Evolutionary conservation across 2,797 vertebrate genomes (phyloP), one percentile per base, ranked within the genome.

Genomic region (Cyprinodon diabolis): DNA sequence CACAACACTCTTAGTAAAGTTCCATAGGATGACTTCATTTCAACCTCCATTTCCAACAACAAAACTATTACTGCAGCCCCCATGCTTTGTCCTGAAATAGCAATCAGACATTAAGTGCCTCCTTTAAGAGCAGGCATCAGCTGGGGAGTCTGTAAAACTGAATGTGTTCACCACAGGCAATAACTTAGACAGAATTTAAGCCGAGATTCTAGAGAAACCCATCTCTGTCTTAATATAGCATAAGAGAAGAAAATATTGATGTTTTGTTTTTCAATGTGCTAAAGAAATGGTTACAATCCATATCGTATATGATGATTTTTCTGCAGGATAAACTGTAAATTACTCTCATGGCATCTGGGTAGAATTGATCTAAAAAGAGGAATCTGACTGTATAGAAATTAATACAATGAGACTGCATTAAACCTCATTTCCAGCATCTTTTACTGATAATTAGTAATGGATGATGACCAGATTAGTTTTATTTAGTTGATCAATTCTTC

Each of bases 21-120:
- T 81, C 74, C 77, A 87, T 90, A 87, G 81, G 84, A 79, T 77
- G 86, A 72, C 74, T 88, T 86, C 79, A 89, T 86, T 89, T 83
- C 66, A 85, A 78, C 78, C 72, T 79, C 71, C 48, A 80, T 86
- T 78, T 84, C 70, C 86, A 86, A 87, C 80, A 88, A 84, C 86
- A 82, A 85, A 89, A 63, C 74, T 88, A 77, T 87, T 88, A 82
- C 79, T 82, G 83, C 76, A 83, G 74, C 86, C 84, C 80, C 66
- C 23, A 51, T 78, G 72, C 77, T 68, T 54, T 81, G 81, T 91
- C 81, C 86, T 80, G 76, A 78, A 92, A 89, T 87, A 83, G 85
- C 83, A 21, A 75, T 72, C 6, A 51, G 14, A 30, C 5, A n/a
- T 48, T 70, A 78, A 86, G 84, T 86, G 84, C 87, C 88, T 84